phyloP scores from a whole-genome alignment of 2,797 vertebrate genomes.

The Mastacembelus armatus region DNA sequence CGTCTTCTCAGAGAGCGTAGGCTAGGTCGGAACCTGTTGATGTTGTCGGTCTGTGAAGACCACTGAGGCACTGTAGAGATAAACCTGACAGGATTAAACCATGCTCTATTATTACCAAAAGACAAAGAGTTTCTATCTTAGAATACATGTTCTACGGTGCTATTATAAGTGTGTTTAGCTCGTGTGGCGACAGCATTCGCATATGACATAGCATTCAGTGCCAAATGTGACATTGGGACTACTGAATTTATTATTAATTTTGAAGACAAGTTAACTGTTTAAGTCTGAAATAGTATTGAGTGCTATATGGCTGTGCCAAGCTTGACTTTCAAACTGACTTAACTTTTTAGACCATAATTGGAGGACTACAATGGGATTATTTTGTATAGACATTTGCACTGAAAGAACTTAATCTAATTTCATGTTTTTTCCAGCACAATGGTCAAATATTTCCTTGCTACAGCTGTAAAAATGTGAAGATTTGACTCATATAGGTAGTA shows the following conservation, averaged over 20 bases:
- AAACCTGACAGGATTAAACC: not conserved
- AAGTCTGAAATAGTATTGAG: slow-evolving; percentile 18
- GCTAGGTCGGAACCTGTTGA: not conserved
- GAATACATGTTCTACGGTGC: not conserved
- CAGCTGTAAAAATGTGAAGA: no score
- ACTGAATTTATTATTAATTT: no score
- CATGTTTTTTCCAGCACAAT: no score
- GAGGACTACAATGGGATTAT: slow-evolving; percentile 23
- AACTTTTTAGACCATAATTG: slow-evolving; percentile 25
- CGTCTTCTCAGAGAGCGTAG: not conserved
- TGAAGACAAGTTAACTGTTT: no score
- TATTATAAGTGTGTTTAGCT: not conserved
- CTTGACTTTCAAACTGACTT: slow-evolving; percentile 13
- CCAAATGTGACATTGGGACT: no score
- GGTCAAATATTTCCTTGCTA: no score
- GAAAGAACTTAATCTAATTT: slow-evolving; percentile 50
- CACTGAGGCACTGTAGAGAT: not conserved
- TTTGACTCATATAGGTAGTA: no score
- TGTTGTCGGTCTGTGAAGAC: not conserved
- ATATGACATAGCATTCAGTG: no score
- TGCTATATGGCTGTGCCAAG: not conserved
- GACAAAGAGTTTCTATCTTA: not conserved
- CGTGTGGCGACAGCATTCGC: not conserved
- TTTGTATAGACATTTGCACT: slow-evolving; percentile 27
- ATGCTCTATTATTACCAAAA: not conserved